Percentiles rank a stretch among this genome's conserved stretches.
These are phyloP conservation scores for Sphecodes monilicornis DNA, from an alignment of 2,888 invertebrate species.

Conservation along the genomic window DNA sequence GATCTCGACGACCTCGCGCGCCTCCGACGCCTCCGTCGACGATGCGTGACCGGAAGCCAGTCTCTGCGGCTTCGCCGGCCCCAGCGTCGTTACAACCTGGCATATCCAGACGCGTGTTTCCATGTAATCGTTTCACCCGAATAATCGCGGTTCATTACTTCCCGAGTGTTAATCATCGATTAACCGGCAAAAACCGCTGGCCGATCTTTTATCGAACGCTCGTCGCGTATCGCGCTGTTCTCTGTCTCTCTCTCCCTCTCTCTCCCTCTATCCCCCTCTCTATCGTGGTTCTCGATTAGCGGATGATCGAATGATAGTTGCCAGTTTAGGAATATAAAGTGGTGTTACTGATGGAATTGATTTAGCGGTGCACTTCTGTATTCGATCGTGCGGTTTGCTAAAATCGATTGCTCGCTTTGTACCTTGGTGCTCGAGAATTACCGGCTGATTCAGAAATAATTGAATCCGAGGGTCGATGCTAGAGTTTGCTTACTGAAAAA, in stretches of 20 bases:
- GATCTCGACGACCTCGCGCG: conserved; percentile 74
- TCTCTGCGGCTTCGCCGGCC: conserved; percentile 92
- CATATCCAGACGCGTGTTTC: conserved; percentile 62
- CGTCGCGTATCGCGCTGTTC: background rate
- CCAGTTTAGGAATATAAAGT: background rate
- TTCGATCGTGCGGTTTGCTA: conserved; percentile 23
- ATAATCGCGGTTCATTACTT: background rate
- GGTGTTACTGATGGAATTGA: background rate
- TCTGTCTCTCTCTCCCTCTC: background rate
- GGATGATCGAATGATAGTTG: background rate
- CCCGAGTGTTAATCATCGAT: background rate
- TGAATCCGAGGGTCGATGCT: background rate
- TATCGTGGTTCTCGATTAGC: background rate
- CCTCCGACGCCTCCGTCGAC: conserved; percentile 77
- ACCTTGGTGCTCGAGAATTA: background rate
- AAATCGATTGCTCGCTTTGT: background rate
- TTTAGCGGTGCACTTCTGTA: background rate
- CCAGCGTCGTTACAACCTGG: conserved; percentile 91
- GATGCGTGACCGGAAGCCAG: conserved; percentile 81
- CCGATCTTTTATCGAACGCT: background rate
- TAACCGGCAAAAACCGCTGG: background rate
- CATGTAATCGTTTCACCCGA: conserved; percentile 47
- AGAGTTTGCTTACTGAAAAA: background rate
- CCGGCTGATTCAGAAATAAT: background rate
- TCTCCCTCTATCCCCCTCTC: background rate